Base-by-base conservation (phyloP, 1,140 invertebrate genomes). In the Bombus terrestris region DNA sequence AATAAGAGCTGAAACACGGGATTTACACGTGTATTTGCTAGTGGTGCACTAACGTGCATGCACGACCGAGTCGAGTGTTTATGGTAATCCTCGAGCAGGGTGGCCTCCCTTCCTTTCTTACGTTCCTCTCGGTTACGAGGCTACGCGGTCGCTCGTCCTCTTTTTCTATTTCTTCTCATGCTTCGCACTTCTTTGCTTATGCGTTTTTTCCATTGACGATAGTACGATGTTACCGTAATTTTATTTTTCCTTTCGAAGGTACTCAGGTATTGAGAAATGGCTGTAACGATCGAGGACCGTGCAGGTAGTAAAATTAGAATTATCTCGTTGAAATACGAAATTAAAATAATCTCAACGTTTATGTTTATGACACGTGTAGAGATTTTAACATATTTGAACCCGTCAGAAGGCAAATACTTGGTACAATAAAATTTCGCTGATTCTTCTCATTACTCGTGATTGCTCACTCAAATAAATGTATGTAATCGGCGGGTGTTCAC, bases 1-100 rank as follows among this genome's bases (percentile, higher is more conserved):
- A 92, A 92, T 93, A 93, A 92, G 92, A 92, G 86, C 86, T 92
- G 88, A 93, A 93, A 90, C 85, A 84, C 72, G 77, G 83, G 90
- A 93, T 93, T 94, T 94, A 94, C 93, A 93, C 90, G 91, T 93
- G 93, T 94, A 93, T 83, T 88, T 89, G 92, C 90, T 93, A 87
- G 91, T 83, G 89, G 39, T 39, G 88, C 64, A 28, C 83, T 86
- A 91, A 88, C 88, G 86, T 72, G 86, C 85, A 93, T 91, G 89
- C 91, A 93, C 88, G 86, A 89, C 73, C 81, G 64, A 66, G 71
- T 57, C 57, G 90, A 91, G 89, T 92, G 91, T 93, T 93, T 93
- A 93, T 93, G 93, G 90, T 93, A 93, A 93, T 93, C 79, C 88
- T 59, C 91, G 77, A 91, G 64, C 91, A 92, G 91, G 91, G 91